These are phyloP conservation scores for Mus minutoides DNA, from an alignment of 2,797 vertebrate species.

Conservation along the genomic window DNA sequence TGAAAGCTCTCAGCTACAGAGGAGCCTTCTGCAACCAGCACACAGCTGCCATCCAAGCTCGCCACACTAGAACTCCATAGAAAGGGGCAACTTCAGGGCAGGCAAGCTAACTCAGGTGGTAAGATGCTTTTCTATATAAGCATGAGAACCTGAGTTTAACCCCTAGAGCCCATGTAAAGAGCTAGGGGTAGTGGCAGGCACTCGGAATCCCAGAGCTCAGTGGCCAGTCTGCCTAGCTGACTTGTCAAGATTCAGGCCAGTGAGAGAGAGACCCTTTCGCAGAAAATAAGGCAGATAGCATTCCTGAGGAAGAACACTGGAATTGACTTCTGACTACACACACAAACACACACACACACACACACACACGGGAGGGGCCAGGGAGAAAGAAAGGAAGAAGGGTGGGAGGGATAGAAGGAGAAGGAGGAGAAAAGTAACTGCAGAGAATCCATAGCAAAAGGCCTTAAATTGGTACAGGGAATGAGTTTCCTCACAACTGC, in stretches of 20 bases:
- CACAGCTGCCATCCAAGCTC: not conserved
- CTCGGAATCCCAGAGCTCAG: not conserved
- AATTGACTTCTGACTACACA: not conserved
- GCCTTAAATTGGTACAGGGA: not conserved
- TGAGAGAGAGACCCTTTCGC: not conserved
- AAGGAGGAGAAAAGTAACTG: not conserved
- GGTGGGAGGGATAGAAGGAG: too few species aligned
- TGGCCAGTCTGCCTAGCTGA: not conserved
- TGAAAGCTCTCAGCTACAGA: not conserved
- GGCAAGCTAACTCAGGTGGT: not conserved
- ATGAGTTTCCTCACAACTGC: not conserved
- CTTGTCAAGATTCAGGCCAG: not conserved
- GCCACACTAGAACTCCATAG: not conserved
- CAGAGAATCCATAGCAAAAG: not conserved
- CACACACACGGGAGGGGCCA: not conserved
- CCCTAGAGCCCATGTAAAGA: not conserved
- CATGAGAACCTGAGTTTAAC: not conserved
- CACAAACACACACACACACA: not conserved
- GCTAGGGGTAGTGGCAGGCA: not conserved
- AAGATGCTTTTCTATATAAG: not conserved
- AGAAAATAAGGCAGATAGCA: not conserved
- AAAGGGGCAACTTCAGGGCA: not conserved
- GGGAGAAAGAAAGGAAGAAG: not conserved
- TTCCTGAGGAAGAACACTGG: not conserved
- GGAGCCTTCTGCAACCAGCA: not conserved